These are phyloP conservation scores for Sprattus sprattus DNA, from an alignment of 2,113 vertebrate genomes.

Conservation along the genomic window DNA sequence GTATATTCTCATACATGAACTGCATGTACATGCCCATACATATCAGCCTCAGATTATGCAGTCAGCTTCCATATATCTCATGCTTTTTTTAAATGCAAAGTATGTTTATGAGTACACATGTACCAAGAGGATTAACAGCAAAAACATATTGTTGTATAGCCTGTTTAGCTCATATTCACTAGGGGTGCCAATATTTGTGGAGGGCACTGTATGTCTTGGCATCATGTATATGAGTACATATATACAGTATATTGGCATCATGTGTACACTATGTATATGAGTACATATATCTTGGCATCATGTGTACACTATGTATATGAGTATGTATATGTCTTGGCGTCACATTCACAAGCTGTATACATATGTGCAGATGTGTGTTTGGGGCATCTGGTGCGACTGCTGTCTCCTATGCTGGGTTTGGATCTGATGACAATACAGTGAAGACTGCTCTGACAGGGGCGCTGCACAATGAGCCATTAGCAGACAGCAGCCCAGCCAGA, in stretches of 20 bases:
- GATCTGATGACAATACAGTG: not conserved
- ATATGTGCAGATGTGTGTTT: not conserved
- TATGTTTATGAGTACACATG: not conserved
- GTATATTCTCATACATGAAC: not conserved
- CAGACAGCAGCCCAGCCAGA: not conserved
- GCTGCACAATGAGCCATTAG: not conserved
- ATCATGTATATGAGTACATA: not conserved
- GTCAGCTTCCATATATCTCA: not conserved
- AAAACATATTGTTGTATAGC: too few relatives aligned
- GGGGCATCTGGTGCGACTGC: not conserved
- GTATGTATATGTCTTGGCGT: not conserved
- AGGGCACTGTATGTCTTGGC: too few relatives aligned
- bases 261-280: not conserved
- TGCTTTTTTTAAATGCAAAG: not conserved
- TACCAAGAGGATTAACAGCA: too few relatives aligned
- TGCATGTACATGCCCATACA: not conserved
- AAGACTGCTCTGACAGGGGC: not conserved
- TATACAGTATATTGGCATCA: not conserved
- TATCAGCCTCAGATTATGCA: not conserved
- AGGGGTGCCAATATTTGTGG: too few relatives aligned
- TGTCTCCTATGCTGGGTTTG: not conserved
- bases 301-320: not conserved
- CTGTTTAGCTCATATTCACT: too few relatives aligned
- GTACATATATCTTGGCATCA: not conserved
- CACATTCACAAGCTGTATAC: not conserved